A percentile compares a stretch with the other conserved stretches of the same genome.
phyloP scores from a whole-genome alignment of 92 coral and sea anemone genomes.

The Actinostola sp. region DNA sequence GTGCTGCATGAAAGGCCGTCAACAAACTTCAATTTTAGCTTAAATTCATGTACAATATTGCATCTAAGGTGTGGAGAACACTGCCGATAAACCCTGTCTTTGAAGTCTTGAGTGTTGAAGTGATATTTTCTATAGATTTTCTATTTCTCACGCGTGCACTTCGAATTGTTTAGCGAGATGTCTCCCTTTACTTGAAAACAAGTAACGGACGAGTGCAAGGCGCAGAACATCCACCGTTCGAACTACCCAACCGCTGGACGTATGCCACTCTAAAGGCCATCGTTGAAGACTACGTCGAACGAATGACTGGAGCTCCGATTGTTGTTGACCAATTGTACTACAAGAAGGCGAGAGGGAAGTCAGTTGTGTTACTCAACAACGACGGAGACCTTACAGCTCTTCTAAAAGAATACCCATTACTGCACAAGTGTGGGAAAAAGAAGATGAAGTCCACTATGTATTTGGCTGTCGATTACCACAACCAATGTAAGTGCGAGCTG shows the following conservation, averaged over 20 bases:
- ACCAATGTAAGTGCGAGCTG: not conserved
- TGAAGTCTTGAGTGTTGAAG: no score
- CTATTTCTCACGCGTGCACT: no score
- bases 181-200: constrained; percentile 30
- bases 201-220: constrained; percentile 50
- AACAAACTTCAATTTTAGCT: no score
- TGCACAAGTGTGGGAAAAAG: constrained; percentile 14
- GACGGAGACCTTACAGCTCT: constrained; percentile 44
- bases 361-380: not conserved
- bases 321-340: not conserved
- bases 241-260: constrained; percentile 48
- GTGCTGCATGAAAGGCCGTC: no score
- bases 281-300: constrained; percentile 43
- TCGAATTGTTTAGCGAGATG: constrained; percentile 63
- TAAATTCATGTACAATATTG: no score
- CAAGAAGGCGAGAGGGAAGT: constrained; percentile 8
- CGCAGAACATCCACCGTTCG: constrained; percentile 48
- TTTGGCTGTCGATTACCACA: constrained; percentile 30
- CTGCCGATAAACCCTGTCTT: no score
- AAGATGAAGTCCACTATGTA: constrained; percentile 31
- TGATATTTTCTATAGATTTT: no score
- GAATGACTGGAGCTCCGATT: not conserved
- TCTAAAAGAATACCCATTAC: constrained; percentile 49
- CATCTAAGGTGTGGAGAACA: no score
- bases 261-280: constrained; percentile 27